Percentiles rank a stretch among this genome's conserved stretches.
phyloP scores from a whole-genome alignment of 1,140 invertebrate genomes.

The Caenorhabditis brenneri region DNA sequence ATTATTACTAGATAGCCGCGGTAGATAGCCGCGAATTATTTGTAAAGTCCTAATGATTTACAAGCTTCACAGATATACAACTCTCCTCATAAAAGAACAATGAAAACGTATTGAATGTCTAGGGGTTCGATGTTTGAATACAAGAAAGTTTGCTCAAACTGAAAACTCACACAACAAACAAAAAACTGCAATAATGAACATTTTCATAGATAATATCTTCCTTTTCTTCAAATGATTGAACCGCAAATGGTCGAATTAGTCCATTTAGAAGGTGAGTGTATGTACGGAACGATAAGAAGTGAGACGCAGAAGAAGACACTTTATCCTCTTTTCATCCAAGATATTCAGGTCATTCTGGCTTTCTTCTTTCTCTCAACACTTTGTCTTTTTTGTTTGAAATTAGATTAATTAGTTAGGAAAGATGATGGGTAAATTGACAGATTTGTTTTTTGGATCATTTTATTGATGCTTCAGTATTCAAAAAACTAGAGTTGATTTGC shows the following conservation, averaged over 20 bases:
- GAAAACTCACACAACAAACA: constrained; percentile 8
- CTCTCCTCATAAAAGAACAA: too few relatives aligned
- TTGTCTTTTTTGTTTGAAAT: neutral
- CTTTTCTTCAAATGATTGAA: constrained; percentile 10
- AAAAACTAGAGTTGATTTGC: neutral
- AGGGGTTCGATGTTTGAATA: too few relatives aligned
- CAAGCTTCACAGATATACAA: too few relatives aligned
- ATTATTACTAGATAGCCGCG: too few relatives aligned
- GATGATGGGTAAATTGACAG: neutral
- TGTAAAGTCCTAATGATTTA: too few relatives aligned
- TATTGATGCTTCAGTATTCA: neutral
- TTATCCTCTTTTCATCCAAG: constrained; percentile 1
- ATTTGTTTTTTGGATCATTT: neutral
- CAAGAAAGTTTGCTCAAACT: too few relatives aligned
- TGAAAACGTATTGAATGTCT: too few relatives aligned
- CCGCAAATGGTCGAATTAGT: constrained; percentile 33
- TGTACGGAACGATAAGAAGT: constrained; percentile 1
- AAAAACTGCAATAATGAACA: neutral
- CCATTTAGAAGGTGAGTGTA: constrained; percentile 12
- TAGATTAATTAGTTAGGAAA: neutral
- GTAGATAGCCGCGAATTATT: too few relatives aligned
- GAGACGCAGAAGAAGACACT: neutral
- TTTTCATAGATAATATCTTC: neutral
- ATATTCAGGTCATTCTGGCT: constrained; percentile 24
- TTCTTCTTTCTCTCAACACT: neutral